Conservation (phyloP, 2,797 vertebrate species). For the Siniperca scherzeri region DNA sequence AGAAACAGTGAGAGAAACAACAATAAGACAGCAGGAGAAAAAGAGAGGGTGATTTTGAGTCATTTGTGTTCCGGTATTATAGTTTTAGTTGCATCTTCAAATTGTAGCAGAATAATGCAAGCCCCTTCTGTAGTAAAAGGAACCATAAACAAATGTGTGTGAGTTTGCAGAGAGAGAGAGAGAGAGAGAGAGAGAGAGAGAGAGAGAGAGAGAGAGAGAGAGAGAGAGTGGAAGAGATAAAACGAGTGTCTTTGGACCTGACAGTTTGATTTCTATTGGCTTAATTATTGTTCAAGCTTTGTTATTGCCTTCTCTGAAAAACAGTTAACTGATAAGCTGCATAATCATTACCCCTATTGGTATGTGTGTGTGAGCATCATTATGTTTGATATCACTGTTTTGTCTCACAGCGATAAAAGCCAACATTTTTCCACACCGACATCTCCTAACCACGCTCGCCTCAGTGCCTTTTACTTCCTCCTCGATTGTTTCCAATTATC, state of each 20-base stretch:
- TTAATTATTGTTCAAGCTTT: constrained; percentile 57
- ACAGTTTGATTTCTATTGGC: constrained; percentile 64
- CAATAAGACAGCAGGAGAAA: not conserved
- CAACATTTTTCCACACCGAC: constrained; percentile 55
- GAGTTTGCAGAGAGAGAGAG: not conserved
- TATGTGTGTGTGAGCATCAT: constrained; percentile 36
- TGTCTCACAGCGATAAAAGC: constrained; percentile 61
- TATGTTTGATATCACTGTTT: constrained; percentile 64
- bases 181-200: not conserved
- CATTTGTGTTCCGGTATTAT: constrained; percentile 2
- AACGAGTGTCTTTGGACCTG: constrained; percentile 18
- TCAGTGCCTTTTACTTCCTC: constrained; percentile 68
- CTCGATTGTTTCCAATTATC: constrained; percentile 76
- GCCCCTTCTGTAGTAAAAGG: not conserved
- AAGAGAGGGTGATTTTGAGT: not conserved
- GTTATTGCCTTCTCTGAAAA: constrained; percentile 55
- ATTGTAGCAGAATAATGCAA: constrained; percentile 1
- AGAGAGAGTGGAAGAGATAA: not conserved
- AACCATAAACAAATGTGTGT: constrained; percentile 17
- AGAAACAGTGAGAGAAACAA: not conserved
- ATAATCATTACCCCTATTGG: constrained; percentile 31
- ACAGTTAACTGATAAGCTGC: constrained; percentile 55
- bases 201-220: not conserved
- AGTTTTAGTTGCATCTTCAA: constrained; percentile 9
- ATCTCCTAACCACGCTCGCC: constrained; percentile 40